Conservation (phyloP, 2,888 invertebrate species). For the Cylindroiulus punctatus region DNA sequence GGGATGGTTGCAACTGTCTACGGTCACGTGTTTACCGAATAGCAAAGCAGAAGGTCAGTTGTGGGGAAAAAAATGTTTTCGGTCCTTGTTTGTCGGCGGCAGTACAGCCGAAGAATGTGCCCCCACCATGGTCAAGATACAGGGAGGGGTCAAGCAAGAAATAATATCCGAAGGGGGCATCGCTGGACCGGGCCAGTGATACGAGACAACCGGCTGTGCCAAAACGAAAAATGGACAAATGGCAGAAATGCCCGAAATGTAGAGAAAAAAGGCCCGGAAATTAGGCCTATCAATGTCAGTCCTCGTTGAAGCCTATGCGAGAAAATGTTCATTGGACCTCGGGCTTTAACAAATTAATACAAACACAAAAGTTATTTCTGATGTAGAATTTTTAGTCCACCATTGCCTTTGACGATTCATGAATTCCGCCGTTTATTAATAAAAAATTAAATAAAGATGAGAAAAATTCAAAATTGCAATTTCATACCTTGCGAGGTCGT, state of each 20-base stretch:
- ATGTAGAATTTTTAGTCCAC: too few relatives aligned
- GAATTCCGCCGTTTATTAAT: too few relatives aligned
- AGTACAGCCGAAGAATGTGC: slow-evolving; percentile 17
- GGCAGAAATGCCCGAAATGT: not conserved
- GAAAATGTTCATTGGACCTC: too few relatives aligned
- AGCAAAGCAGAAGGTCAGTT: too few relatives aligned
- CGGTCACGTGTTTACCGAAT: slow-evolving; percentile 22
- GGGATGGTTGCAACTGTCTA: too few relatives aligned
- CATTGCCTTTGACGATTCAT: too few relatives aligned
- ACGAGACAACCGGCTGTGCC: not conserved
- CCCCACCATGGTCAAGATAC: slow-evolving; percentile 25
- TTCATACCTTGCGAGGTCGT: too few relatives aligned
- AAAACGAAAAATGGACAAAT: not conserved
- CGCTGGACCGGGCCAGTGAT: not conserved
- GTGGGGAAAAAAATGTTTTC: not conserved
- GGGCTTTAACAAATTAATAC: too few relatives aligned
- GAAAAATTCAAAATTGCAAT: too few relatives aligned
- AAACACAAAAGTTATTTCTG: too few relatives aligned
- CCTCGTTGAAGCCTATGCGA: not conserved
- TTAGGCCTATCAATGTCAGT: not conserved
- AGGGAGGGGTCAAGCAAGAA: slow-evolving; percentile 25
- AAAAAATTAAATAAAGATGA: too few relatives aligned
- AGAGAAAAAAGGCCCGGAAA: not conserved
- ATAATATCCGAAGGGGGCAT: not conserved
- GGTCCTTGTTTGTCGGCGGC: not conserved